Base-by-base conservation (phyloP, 2,888 invertebrate genomes). In the Pyrrhosoma nymphula region DNA sequence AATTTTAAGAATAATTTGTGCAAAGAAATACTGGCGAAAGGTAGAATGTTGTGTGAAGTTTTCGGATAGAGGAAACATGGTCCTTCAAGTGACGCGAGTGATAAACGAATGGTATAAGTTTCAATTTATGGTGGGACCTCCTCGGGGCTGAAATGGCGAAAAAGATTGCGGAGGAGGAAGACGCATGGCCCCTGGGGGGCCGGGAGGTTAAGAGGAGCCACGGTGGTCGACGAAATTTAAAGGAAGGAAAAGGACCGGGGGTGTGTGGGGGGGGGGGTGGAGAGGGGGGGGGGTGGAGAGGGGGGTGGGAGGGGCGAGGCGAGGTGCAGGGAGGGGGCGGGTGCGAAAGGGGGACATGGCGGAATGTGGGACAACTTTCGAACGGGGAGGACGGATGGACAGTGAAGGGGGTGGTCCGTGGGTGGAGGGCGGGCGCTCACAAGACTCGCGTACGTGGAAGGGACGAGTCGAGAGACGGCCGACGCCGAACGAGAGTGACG, bases 321-420 rank as follows among this genome's bases (percentile, higher is more conserved):
- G 26, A 8, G 47, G 47, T 47, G 47, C 8, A 4, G 47, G 69
- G 69, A n/a, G 69, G 14, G n/a, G 69, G 69, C 4, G n/a, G 26
- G 55, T 20, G 20, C 55, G 55, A 56, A 35, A 55, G 47, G 47
- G 56, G 55, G 55, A n/a, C 55, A 89, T 18, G 82, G 82, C 82
- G 26, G 47, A 55, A 89, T 89, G 89, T 89, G 89, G 89, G 89
- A 89, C 89, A 89, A 89, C 89, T 89, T 89, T 89, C 89, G 35
- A 55, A 89, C 47, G 55, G 89, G 56, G 47, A 47, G 47, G 88
- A 88, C 39, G 89, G 89, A 89, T 12, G 35, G 26, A 26, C 16
- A 16, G 60, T 60, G 60, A 60, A 16, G 35, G 35, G 88, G 55
- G 55, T 39, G 55, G 30, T 30, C 39, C 39, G 47, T 47, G 47